Evolutionary conservation across 2,113 vertebrate species (phyloP).

Genomic region (Tyrannus savana): DNA sequence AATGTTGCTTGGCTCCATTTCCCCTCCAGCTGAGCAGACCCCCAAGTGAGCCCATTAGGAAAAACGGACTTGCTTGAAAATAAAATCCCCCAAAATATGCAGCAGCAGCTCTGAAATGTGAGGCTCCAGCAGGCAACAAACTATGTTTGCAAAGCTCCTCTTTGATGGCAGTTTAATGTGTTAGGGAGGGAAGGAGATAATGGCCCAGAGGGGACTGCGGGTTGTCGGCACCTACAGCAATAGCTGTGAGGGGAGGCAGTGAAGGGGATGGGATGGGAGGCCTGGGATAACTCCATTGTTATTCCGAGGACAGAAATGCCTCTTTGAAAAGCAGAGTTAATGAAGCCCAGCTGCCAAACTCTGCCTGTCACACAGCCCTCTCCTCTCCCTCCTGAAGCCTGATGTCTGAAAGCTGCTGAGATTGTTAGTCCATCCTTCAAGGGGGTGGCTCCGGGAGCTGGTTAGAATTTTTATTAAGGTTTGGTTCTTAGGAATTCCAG

Average conservation of each 20-base stretch:
- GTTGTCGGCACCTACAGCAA: background rate
- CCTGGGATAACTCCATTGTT: background rate
- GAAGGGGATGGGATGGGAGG: background rate
- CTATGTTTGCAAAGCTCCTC: constrained; percentile 14
- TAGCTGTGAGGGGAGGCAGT: background rate
- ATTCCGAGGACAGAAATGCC: background rate
- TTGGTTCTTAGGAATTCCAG: background rate
- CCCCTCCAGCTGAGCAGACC: background rate
- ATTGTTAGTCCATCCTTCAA: background rate
- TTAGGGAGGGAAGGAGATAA: background rate
- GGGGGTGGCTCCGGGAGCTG: rapidly evolving
- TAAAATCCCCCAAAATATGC: background rate
- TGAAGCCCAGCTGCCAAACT: background rate
- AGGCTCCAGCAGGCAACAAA: background rate
- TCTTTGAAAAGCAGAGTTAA: constrained; percentile 23
- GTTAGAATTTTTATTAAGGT: background rate
- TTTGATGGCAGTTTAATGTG: constrained; percentile 1
- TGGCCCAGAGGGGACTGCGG: background rate
- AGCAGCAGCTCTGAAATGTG: background rate
- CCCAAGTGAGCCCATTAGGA: constrained; percentile 25
- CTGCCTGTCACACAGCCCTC: background rate
- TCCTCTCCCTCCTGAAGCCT: background rate
- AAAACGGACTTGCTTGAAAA: background rate
- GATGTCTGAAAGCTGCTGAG: background rate
- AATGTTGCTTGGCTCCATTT: background rate